phyloP scores from a whole-genome alignment of 2,113 vertebrate species.

The Corythoichthys intestinalis region DNA sequence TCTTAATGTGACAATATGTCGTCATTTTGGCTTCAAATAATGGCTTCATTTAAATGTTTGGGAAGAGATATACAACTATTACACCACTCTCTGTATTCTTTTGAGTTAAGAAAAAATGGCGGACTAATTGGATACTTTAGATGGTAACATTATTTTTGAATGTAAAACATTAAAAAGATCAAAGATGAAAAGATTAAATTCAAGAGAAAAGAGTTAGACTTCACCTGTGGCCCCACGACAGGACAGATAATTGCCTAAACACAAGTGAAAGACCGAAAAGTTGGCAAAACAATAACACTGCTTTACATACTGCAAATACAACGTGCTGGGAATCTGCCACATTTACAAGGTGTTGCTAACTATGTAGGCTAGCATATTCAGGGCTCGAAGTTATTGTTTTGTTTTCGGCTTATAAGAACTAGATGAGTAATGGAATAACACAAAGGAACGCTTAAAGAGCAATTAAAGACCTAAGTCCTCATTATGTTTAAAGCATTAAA shows the following conservation, averaged over 20 bases:
- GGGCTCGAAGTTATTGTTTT: neutral
- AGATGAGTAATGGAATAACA: neutral
- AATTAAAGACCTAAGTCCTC: neutral
- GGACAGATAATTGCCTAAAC: neutral
- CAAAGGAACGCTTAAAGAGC: neutral
- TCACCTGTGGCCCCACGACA: neutral
- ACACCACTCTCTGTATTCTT: neutral
- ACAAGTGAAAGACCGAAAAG: no score
- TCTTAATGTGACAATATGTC: conserved; percentile 4
- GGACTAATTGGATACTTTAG: neutral
- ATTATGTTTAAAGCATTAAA: neutral
- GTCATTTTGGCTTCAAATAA: neutral
- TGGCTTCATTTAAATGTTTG: neutral
- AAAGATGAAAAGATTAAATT: neutral
- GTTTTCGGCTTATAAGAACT: neutral
- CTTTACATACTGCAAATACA: neutral
- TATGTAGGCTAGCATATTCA: no score
- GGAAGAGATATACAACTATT: neutral
- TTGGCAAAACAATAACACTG: neutral
- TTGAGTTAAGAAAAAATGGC: neutral
- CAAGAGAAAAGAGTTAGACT: neutral
- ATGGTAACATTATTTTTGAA: neutral
- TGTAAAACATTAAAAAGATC: neutral
- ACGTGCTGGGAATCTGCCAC: no score
- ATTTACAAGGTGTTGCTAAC: no score